These are phyloP conservation scores for Polydrusus pterygomalis DNA, from an alignment of 2,888 invertebrate genomes.

Conservation along the genomic window DNA sequence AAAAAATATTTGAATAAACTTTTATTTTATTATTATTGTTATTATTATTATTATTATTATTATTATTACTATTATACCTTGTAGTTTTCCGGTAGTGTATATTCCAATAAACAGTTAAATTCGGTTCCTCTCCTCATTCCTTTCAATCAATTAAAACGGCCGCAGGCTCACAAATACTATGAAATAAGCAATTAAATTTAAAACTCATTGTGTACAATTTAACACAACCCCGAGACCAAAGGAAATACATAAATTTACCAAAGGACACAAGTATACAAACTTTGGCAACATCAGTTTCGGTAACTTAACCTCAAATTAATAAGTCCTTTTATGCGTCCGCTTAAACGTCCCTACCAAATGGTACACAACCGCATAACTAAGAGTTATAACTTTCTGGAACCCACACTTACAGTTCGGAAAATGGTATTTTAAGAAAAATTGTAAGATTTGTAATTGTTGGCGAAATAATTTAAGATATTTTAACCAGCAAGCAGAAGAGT, in stretches of 20 bases:
- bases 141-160: neutral
- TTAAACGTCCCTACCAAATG: conserved; percentile 48
- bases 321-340: conserved; percentile 37
- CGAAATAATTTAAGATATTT: too few relatives aligned
- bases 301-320: conserved; percentile 51
- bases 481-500: too few relatives aligned
- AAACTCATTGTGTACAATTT: conserved; percentile 3
- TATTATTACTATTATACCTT: too few relatives aligned
- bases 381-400: conserved; percentile 49
- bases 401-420: conserved; percentile 30
- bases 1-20: too few relatives aligned
- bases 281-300: conserved; percentile 45
- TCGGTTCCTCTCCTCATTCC: too few relatives aligned
- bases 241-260: conserved; percentile 45
- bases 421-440: conserved; percentile 10
- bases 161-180: neutral
- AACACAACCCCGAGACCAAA: neutral
- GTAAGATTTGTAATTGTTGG: too few relatives aligned
- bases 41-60: too few relatives aligned
- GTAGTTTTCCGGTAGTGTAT: too few relatives aligned
- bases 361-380: conserved; percentile 35
- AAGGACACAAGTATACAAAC: conserved; percentile 41
- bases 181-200: neutral
- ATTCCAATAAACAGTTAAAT: too few relatives aligned
- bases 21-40: too few relatives aligned